A percentile compares a stretch with the other conserved stretches of the same genome.
Conservation (phyloP, 1,140 invertebrate species). For the Temnothorax curvispinosus region DNA sequence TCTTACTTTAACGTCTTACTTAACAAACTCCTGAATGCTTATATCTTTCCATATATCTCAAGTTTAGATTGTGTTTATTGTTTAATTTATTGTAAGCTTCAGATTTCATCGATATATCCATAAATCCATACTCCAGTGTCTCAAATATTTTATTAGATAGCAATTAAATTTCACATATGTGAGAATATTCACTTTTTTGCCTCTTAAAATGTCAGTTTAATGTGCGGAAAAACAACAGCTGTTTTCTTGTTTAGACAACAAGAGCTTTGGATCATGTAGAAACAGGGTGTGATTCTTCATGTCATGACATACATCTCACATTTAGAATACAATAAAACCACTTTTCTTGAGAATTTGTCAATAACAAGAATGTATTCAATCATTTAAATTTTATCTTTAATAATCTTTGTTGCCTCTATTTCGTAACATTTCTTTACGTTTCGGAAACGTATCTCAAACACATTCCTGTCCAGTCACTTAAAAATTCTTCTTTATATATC, state of each 20-base stretch:
- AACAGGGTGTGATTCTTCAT: background rate
- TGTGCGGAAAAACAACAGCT: background rate
- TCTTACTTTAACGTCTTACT: background rate
- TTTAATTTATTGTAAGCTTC: background rate
- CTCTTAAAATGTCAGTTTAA: background rate
- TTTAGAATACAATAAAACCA: background rate
- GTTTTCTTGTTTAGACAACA: background rate
- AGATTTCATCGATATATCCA: background rate
- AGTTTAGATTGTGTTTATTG: background rate
- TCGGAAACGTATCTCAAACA: background rate
- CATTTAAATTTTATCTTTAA: background rate
- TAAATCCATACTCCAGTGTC: background rate
- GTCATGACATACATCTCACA: background rate
- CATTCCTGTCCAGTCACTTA: background rate
- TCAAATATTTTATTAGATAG: background rate
- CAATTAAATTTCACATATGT: background rate
- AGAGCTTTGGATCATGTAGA: background rate
- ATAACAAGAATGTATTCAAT: background rate
- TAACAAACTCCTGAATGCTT: background rate
- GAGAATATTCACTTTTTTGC: background rate
- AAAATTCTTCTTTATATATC: constrained; percentile 1
- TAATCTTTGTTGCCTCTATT: background rate
- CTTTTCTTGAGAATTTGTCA: background rate
- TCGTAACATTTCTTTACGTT: background rate
- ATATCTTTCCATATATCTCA: background rate